phyloP scores from a whole-genome alignment of 2,797 vertebrate species.

The Micrastur ruficollis region DNA sequence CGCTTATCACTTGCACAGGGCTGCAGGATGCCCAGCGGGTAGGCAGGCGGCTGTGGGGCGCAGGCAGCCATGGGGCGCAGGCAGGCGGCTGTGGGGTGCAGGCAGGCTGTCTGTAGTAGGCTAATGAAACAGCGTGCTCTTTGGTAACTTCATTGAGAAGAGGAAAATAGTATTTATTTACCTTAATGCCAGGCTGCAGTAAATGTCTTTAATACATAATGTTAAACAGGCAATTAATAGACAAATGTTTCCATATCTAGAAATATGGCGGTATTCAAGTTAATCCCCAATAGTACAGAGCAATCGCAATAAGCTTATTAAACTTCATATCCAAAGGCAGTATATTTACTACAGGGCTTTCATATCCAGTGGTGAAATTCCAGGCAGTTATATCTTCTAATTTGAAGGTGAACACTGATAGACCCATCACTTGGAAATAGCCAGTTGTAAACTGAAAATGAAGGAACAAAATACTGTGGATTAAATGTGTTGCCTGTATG shows the following conservation, averaged over 20 bases:
- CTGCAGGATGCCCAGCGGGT: not conserved
- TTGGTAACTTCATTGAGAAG: not conserved
- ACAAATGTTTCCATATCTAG: conserved; percentile 32
- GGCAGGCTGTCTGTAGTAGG: not conserved
- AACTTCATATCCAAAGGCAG: conserved; percentile 45
- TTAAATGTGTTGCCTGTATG: not conserved
- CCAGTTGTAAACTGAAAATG: not conserved
- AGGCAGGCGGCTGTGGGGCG: not conserved
- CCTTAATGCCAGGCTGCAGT: conserved; percentile 20
- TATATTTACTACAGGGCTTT: conserved; percentile 28
- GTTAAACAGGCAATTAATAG: conserved; percentile 61
- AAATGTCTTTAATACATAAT: conserved; percentile 47
- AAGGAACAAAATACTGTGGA: not conserved
- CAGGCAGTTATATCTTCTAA: conserved; percentile 48
- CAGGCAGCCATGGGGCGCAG: not conserved
- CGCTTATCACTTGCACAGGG: not conserved
- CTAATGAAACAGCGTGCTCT: not conserved
- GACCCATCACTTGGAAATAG: conserved; percentile 2
- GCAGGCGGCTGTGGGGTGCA: not conserved
- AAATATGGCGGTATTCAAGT: conserved; percentile 20
- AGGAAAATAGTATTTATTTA: conserved; percentile 29
- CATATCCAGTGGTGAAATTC: conserved; percentile 26
- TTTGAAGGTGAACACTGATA: conserved; percentile 53
- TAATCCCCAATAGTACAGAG: conserved; percentile 49
- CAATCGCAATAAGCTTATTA: conserved; percentile 48